Evolutionary conservation across 1,140 invertebrate species (phyloP), one percentile per base, ranked within the genome.

Genomic region (Lucilia sericata): DNA sequence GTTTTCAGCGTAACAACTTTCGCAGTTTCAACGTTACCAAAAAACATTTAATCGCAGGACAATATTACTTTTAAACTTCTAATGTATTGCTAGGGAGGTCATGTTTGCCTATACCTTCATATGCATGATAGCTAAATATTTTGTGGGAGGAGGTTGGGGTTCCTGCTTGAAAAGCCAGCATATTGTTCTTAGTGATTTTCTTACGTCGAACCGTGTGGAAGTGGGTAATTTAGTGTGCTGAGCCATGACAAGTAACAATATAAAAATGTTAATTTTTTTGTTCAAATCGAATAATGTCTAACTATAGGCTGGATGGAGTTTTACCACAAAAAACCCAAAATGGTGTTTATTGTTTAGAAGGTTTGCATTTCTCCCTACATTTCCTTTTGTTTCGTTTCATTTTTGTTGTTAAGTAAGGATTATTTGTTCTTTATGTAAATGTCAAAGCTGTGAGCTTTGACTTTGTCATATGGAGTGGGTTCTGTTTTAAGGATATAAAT

Each of bases 141-240:
- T 42, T 42, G 5, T 2, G 42, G 10, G 42, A 10, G 42, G 5
- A 10, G 5, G 42, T 42, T 42, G 42, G 2, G 25, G 3, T 30
- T 30, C 42, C 5, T 42, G 42, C 7, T 42, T 42, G 5, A 42
- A 8, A 2, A 42, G 42, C 10, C 42, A 42, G 5, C 42, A 42
- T 42, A 42, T 42, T 42, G 42, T 42, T 42, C 42, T 8, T 3
- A 34, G 74, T 34, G 34, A 13, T 42, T 42, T 42, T 42, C 42
- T 42, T 17, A 12, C 34, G 9, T 14, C 2, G 13, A 42, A 42
- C 34, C 14, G 34, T 76, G 51, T 55, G 51, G 51, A 7, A 42
- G 5, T 8, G 74, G 17, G 30, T 75, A 75, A 75, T 75, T 75
- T 75, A 75, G 74, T 75, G 74, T 34, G 74, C 30, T 34, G 74